These are phyloP conservation scores for Glaucomys volans DNA, from an alignment of 2,113 vertebrate species.

Conservation along the genomic window DNA sequence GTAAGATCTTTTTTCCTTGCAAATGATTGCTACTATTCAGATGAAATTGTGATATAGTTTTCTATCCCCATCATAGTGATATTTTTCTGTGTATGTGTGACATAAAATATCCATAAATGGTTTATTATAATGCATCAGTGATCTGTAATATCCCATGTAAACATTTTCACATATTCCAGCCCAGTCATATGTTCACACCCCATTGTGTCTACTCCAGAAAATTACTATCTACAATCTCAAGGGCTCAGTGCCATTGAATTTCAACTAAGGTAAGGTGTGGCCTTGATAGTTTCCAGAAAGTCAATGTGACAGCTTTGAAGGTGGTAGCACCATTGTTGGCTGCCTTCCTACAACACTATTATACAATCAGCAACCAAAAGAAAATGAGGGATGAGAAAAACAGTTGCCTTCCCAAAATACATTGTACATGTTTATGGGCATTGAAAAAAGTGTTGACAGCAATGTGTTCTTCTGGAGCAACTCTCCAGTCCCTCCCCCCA, in stretches of 20 bases:
- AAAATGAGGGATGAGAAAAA: constrained; percentile 32
- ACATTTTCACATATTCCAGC: background rate
- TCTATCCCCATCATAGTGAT: background rate
- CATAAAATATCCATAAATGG: background rate
- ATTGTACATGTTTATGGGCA: background rate
- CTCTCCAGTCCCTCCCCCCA: background rate
- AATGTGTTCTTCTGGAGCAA: background rate
- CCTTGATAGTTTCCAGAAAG: constrained; percentile 67
- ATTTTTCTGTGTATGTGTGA: too few species aligned
- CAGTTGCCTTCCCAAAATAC: constrained; percentile 53
- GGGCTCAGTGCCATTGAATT: constrained; percentile 53
- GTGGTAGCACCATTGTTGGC: background rate
- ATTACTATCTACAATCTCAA: constrained; percentile 57
- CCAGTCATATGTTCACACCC: constrained; percentile 20
- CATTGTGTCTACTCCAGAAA: constrained; percentile 52
- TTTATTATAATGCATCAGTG: background rate
- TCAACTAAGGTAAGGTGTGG: constrained; percentile 63
- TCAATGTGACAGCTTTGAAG: constrained; percentile 51
- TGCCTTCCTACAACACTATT: background rate
- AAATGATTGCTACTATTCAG: constrained; percentile 21
- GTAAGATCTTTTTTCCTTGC: background rate
- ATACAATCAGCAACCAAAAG: background rate
- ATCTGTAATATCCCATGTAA: background rate
- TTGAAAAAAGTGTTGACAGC: background rate
- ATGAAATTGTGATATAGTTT: constrained; percentile 13